Base-by-base conservation (phyloP, 2,113 vertebrate species). In the Callorhinus ursinus region DNA sequence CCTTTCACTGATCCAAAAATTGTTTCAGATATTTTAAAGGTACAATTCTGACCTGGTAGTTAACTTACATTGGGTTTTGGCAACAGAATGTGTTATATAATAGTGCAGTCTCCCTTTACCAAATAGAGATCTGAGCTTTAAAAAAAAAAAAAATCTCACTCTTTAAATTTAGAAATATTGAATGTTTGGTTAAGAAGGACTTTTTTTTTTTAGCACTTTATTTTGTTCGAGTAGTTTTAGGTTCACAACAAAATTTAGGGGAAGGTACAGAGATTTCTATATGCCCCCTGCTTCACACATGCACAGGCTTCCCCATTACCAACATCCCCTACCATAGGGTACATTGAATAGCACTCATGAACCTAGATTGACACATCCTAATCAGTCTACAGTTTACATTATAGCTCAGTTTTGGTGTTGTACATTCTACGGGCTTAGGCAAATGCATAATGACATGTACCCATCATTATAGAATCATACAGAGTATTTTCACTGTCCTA, bases 141-240 rank as follows among this genome's bases (percentile, higher is more conserved):
- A 36, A 49, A 46, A 86, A 39, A 39, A 39, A 39, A 39, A 90
- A 61, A 24, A 51, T 1, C 14, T 67, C 19, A 4, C 10, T 46
- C 59, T 95, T 97, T 93, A 97, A 96, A 97, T 97, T 71, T 95
- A 97, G 95, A 91, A 93, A 89, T 87, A 87, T 59, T 87, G 74
- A 96, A 88, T 81, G 55, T 80, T 93, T 96, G 69, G 76, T 84
- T 87, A 91, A 55, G 85, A 79, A 88, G 31, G 36, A 76, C 21
- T 67, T 67, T 15, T 18, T 65, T 65, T 87, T 67, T 53, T n/a
- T 72, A 86, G 82, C 26, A 33, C 3, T 55, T 61, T 12, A 51
- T 90, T 83, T 88, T 63, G 81, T 65, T 39, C 39, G 15, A 57
- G 26, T 39, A 24, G 33, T 89, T 93, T 83, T 83, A 55, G 22